Percentiles rank a stretch among this genome's conserved stretches.
phyloP scores from a whole-genome alignment of 2,113 vertebrate species.

The Charina bottae region DNA sequence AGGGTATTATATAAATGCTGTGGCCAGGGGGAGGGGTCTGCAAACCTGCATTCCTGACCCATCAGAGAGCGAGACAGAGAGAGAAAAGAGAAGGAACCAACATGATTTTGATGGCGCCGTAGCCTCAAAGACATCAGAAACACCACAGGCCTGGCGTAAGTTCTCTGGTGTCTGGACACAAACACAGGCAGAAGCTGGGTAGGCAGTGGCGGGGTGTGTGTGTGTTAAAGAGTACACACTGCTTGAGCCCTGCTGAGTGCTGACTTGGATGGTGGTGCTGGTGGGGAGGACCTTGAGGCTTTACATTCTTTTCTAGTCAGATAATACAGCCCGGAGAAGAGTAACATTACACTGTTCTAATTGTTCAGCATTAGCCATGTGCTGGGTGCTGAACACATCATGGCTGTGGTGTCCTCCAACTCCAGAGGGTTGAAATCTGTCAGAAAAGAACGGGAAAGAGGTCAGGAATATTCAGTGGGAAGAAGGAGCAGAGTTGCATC shows the following conservation, averaged over 20 bases:
- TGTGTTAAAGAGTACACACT: neutral
- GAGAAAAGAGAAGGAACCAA: slow-evolving; percentile 52
- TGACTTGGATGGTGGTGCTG: neutral
- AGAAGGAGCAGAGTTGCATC: too few relatives aligned
- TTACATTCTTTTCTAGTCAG: neutral
- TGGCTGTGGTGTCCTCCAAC: neutral
- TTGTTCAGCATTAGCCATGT: neutral
- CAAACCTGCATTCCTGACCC: slow-evolving; percentile 60
- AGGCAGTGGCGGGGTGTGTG: neutral
- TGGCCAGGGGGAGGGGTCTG: slow-evolving; percentile 66
- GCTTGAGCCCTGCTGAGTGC: neutral
- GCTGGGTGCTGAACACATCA: neutral
- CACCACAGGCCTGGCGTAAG: slow-evolving; percentile 84
- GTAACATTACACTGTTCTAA: neutral
- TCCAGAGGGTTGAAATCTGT: neutral
- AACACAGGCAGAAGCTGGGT: neutral
- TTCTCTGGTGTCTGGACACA: slow-evolving; percentile 71
- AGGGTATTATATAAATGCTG: slow-evolving; percentile 89
- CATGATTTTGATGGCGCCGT: slow-evolving; percentile 80
- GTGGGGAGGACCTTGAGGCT: neutral
- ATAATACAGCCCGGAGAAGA: neutral
- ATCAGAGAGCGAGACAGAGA: slow-evolving; percentile 65
- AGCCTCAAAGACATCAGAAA: slow-evolving; percentile 87
- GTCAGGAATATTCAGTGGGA: neutral
- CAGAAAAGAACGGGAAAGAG: neutral